Conservation (phyloP, 2,797 vertebrate species). For the Garrulus glandarius region DNA sequence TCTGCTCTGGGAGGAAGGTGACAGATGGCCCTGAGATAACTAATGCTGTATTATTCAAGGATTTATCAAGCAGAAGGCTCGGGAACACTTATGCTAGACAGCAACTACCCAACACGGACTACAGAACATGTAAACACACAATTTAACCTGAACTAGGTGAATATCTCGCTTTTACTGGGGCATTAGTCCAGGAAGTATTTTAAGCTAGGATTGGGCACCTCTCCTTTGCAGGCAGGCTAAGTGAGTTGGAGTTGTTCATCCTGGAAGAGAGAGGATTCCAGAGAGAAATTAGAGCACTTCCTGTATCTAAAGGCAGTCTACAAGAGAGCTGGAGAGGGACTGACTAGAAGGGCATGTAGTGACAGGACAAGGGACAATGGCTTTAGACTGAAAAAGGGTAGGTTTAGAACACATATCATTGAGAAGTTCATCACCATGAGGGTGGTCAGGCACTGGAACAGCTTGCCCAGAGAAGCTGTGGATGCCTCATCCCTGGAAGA, state of each 20-base stretch:
- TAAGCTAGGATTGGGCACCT: neutral
- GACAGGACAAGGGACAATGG: neutral
- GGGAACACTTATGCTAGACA: neutral
- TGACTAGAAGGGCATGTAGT: neutral
- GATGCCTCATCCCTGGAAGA: neutral
- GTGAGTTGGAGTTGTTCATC: neutral
- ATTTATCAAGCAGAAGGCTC: neutral
- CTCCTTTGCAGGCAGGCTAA: neutral
- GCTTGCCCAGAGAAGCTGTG: neutral
- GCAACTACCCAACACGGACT: neutral
- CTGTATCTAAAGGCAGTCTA: neutral
- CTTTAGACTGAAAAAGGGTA: neutral
- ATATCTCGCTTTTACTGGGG: neutral
- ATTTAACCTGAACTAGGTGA: neutral
- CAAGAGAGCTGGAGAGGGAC: neutral
- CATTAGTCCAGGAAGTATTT: neutral
- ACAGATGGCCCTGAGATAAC: neutral
- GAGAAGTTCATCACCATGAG: neutral
- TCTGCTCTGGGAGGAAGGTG: neutral
- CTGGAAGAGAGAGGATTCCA: neutral
- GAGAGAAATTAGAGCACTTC: neutral
- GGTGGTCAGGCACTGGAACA: neutral
- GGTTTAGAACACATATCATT: neutral
- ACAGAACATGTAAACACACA: neutral
- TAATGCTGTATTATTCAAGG: neutral